Conservation (phyloP, 2,888 invertebrate species). For the Charanyca ferruginea region DNA sequence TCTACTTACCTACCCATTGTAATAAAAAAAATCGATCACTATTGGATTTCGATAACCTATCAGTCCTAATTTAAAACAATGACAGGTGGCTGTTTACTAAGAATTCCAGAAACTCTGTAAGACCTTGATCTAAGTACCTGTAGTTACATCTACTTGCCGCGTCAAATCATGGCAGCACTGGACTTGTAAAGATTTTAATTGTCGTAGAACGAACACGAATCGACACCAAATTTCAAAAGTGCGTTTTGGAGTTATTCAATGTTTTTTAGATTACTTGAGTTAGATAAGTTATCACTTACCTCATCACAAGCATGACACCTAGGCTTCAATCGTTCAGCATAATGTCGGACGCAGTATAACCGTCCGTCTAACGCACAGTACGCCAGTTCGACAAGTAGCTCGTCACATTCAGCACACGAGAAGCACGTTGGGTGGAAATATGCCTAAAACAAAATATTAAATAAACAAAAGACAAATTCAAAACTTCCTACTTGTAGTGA, state of each 20-base stretch:
- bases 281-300: conserved; percentile 90
- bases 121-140: background rate
- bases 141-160: background rate
- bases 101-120: conserved; percentile 21
- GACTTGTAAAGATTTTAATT: background rate
- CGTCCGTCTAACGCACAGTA: conserved; percentile 98
- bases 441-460: conserved; percentile 75
- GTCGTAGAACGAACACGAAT: no score
- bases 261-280: no score
- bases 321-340: conserved; percentile 98
- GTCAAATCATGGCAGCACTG: background rate
- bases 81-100: background rate
- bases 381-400: conserved; percentile 98
- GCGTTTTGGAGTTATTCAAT: no score
- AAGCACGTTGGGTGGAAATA: conserved; percentile 99
- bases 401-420: conserved; percentile 96
- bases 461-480: background rate
- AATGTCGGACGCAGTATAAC: conserved; percentile 98
- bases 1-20: background rate
- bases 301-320: conserved; percentile 99
- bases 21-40: background rate
- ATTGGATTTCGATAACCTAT: no score
- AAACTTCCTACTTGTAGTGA: conserved; percentile 32
- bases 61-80: background rate
- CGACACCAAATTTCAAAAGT: no score